Evolutionary conservation across 2,797 vertebrate genomes (phyloP), one percentile per base, ranked within the genome.

Genomic region (Myotis planiceps): DNA sequence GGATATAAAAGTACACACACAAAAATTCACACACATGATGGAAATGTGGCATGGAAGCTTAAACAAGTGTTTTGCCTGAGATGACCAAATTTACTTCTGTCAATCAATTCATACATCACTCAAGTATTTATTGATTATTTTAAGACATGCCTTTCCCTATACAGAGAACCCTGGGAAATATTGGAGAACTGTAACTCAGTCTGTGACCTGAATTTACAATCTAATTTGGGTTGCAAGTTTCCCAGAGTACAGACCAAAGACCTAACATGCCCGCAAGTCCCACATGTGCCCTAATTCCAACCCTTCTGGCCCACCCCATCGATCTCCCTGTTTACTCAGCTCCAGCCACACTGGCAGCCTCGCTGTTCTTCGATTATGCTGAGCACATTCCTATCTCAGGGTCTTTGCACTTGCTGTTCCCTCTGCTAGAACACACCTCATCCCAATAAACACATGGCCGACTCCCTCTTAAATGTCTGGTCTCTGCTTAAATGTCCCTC

Each of bases 81-180:
- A 65, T 78, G 53, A 47, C 49, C 23, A 81, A 49, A 71, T 63
- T 80, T 88, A 92, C 39, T 78, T 84, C 88, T 92, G 72, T 29
- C 91, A 72, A 71, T 95, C 55, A 86, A 82, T 37, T 51, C 34
- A 58, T 83, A 32, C 87, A 58, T 66, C 32, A 78, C 49, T 85
- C 21, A 47, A 51, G 39, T 72, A 37, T 82, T 91, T 53, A 72
- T 85, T 68, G 39, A 45, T 87, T 66, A 90, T 94, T 93, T 93
- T 71, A 85, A 85, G 53, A 81, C 53, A 49, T n/a, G 34, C 27
- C 49, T 51, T 80, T 95, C 18, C 27, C 23, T 23, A 15, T 68
- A 34, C 14, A 82, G 63, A 76, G 91, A 81, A 55, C 45, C 15
- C 60, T 18, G 1, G 42, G 82, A 51, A 76, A 34, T 29, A 63